These are phyloP conservation scores for Geodia barretti DNA, from an alignment of 37 sponge, comb jelly and placozoan species.

Conservation along the genomic window DNA sequence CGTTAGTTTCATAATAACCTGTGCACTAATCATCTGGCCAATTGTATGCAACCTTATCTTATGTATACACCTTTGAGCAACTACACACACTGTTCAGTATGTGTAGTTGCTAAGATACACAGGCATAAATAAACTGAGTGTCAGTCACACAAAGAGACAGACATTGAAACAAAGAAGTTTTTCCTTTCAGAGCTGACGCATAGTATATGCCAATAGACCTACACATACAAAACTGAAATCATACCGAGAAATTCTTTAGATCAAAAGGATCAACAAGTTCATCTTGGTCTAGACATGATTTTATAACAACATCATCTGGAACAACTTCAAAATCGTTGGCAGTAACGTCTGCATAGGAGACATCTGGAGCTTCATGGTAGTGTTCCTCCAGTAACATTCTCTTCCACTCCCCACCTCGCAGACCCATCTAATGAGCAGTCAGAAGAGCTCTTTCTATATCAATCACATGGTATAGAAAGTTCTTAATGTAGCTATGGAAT, in stretches of 20 bases:
- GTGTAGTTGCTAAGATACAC: too few species aligned
- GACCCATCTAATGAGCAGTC: too few species aligned
- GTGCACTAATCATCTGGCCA: too few species aligned
- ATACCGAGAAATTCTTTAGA: slow-evolving; percentile 12
- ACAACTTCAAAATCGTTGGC: slow-evolving; percentile 65
- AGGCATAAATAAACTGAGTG: too few species aligned
- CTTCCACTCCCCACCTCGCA: slow-evolving; percentile 63
- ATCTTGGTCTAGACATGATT: slow-evolving; percentile 9
- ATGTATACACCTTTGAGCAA: too few species aligned
- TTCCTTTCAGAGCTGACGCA: background rate
- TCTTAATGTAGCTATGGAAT: too few species aligned
- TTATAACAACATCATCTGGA: slow-evolving; percentile 59
- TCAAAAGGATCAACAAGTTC: slow-evolving; percentile 15
- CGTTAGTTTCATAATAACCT: too few species aligned
- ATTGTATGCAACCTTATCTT: too few species aligned
- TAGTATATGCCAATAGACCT: background rate
- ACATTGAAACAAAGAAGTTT: too few species aligned
- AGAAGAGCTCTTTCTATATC: too few species aligned
- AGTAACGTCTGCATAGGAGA: slow-evolving; percentile 50
- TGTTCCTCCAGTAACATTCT: slow-evolving; percentile 51
- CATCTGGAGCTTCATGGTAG: slow-evolving; percentile 47
- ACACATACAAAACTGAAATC: background rate
- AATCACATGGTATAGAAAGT: too few species aligned
- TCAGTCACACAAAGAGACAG: slow-evolving; percentile 20
- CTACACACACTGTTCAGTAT: too few species aligned